phyloP scores from a whole-genome alignment of 2,888 invertebrate species.

The Tetranychus truncatus region DNA sequence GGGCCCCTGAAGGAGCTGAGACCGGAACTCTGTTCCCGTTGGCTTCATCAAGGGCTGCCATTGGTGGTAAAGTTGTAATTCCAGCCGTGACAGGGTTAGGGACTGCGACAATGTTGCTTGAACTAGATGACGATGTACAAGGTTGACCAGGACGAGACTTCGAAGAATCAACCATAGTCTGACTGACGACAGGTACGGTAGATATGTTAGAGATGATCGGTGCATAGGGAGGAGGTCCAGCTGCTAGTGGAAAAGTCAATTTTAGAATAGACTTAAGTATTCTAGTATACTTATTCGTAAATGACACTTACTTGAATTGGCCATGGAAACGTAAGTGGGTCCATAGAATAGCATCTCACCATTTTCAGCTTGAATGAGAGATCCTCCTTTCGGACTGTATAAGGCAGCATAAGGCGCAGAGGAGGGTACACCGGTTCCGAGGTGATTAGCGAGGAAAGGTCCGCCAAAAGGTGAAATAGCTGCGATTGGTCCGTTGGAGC shows the following conservation, averaged over 20 bases:
- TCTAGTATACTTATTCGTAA: not conserved
- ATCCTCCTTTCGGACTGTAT: not conserved
- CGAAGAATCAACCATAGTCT: no score
- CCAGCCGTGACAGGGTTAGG: not conserved
- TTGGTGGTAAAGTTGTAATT: no score
- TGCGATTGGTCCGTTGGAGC: not conserved
- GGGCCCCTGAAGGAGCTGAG: not conserved
- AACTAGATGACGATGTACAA: no score
- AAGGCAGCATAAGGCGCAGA: constrained; percentile 1
- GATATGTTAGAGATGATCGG: no score
- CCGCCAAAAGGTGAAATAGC: not conserved
- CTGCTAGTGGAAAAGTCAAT: no score
- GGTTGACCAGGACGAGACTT: no score
- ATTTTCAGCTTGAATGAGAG: not conserved
- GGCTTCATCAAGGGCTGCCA: no score
- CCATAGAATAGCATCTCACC: not conserved
- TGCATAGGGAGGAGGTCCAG: no score
- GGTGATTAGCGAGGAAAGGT: not conserved
- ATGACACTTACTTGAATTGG: not conserved
- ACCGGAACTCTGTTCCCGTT: no score
- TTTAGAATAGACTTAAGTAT: no score
- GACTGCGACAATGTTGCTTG: not conserved
- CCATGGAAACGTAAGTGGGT: not conserved
- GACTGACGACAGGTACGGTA: no score
- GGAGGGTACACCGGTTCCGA: not conserved